These are phyloP conservation scores for Rachycentron canadum DNA, from an alignment of 2,797 vertebrate genomes.

Conservation along the genomic window DNA sequence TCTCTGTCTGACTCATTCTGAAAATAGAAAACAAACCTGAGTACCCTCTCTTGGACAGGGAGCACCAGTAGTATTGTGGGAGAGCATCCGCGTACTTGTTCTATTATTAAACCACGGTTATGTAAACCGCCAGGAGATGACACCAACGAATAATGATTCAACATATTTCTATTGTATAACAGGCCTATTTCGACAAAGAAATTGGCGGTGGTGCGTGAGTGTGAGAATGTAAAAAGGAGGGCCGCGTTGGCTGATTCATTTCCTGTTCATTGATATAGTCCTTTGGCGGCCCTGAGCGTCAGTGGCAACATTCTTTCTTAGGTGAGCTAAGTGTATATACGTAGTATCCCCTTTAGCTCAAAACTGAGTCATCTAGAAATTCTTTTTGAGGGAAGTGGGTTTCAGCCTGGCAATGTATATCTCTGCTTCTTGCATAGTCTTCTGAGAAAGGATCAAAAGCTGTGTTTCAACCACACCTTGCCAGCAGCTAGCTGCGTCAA, in stretches of 20 bases:
- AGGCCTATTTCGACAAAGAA: conserved; percentile 60
- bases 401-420: background rate
- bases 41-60: conserved; percentile 63
- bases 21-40: conserved; percentile 67
- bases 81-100: conserved; percentile 53
- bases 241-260: conserved; percentile 31
- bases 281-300: conserved; percentile 5
- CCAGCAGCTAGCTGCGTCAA: background rate
- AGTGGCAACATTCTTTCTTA: background rate
- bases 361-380: conserved; percentile 14
- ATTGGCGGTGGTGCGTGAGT: conserved; percentile 39
- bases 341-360: background rate
- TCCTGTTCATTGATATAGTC: conserved; percentile 30
- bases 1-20: conserved; percentile 44
- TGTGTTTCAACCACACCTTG: background rate
- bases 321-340: background rate
- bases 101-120: conserved; percentile 74
- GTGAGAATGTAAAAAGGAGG: conserved; percentile 1
- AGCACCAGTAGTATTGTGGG: conserved; percentile 67
- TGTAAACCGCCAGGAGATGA: conserved; percentile 69
- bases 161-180: conserved; percentile 68
- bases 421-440: background rate
- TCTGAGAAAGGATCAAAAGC: background rate
- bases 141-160: conserved; percentile 68
- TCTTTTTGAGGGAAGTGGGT: conserved; percentile 1